Evolutionary conservation across 1,140 invertebrate genomes (phyloP), one percentile per base, ranked within the genome.

Genomic region (Drosophila repleta): DNA sequence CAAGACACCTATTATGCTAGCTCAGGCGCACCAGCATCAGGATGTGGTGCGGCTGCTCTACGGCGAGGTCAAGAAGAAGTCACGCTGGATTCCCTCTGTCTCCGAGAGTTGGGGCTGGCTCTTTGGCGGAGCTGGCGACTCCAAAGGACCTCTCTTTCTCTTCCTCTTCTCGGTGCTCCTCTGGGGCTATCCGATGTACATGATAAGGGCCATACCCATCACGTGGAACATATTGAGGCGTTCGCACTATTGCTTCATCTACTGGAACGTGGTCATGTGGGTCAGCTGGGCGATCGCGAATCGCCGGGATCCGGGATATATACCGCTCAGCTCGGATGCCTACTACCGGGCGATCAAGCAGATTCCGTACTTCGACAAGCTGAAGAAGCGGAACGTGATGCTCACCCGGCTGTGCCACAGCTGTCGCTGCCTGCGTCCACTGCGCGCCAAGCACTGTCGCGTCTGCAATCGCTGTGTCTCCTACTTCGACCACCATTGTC

Each of bases 401-500:
- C 92, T 98, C 41, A 97, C 96, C 41, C 93, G 96, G 61, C 92
- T 98, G 1, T 98, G 97, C 92, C 97, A 98, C 79, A 97, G 97
- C 45, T 98, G 97, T 90, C 94, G 96, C 49, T 97, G 96, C 84
- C 94, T 98, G 41, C 93, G 96, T 76, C 97, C 97, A 0, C 88
- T 97, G 3, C 93, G 97, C 74, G 97, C 97, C 0, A 98, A 98
- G 92, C 97, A 98, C 91, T 98, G 97, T 81, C 94, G 97, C 43
- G 95, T 97, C 46, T 98, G 97, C 91, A 97, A 98, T 87, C 94
- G 97, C 70, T 99, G 97, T 90, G 96, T 98, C 1, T 95, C 95
- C 1, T 96, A 97, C 88, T 98, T 98, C 79, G 97, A 99, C 90
- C 97, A 99, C 92, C 97, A 99, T 81, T 99, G 97, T 90, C 97